phyloP scores from a whole-genome alignment of 2,113 vertebrate species.

The Chunga burmeisteri region DNA sequence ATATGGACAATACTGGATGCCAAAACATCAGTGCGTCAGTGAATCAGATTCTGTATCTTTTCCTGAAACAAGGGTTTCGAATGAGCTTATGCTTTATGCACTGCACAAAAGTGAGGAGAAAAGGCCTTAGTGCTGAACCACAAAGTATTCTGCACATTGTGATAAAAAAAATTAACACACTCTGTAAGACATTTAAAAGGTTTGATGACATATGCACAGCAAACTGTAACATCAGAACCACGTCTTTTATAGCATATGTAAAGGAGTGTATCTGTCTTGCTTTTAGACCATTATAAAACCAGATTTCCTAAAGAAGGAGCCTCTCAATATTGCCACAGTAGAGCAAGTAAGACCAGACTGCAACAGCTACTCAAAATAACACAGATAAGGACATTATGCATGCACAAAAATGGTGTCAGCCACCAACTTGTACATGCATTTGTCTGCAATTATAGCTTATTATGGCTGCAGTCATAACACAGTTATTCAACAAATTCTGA shows the following conservation, averaged over 20 bases:
- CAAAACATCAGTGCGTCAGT: background rate
- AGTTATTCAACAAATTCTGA: slow-evolving; percentile 33
- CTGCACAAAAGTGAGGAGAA: background rate
- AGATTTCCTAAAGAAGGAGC: background rate
- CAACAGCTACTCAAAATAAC: background rate
- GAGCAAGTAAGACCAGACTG: background rate
- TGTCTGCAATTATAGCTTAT: slow-evolving; percentile 39
- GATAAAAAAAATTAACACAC: background rate
- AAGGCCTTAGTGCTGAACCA: background rate
- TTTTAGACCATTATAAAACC: background rate
- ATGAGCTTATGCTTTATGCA: background rate
- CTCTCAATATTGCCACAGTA: background rate
- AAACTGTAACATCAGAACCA: background rate
- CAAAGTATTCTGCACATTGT: background rate
- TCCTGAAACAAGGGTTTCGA: background rate
- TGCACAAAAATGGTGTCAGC: background rate
- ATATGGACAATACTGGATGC: background rate
- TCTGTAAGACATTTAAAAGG: background rate
- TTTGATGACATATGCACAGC: background rate
- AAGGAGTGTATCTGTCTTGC: background rate
- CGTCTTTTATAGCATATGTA: background rate
- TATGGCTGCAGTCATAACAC: slow-evolving; percentile 20
- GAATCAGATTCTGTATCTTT: background rate
- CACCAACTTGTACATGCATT: background rate
- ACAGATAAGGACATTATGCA: background rate